Base-by-base conservation (phyloP, 2,113 vertebrate genomes). In the Saguinus imperator region DNA sequence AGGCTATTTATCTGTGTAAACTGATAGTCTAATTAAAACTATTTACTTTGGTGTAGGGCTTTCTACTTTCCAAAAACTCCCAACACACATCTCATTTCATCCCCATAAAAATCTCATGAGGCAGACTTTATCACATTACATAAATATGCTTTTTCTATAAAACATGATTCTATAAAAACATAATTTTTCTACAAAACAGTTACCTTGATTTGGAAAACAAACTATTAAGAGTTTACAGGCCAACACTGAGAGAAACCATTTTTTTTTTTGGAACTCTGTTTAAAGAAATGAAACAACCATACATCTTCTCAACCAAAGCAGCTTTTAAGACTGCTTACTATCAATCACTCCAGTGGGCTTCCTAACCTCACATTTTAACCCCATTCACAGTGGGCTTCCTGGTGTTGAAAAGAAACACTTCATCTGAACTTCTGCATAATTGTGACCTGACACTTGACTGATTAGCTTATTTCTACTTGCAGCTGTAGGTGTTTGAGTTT, bases 401-500 rank as follows among this genome's bases (percentile, higher is more conserved):
- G 13, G 3, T 32, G 14, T 29, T 68, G 50, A 90, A 92, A 91
- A 92, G 84, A 84, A 95, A 57, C 0, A 8, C 27, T 2, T n/a
- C 5, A 0, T 43, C 77, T 91, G 58, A 35, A 73, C 37, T 58
- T 57, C 70, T 77, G 32, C 16, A 82, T n/a, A n/a, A 77, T 35
- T 2, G 0, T 55, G 75, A 91, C 94, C 77, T 25, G 72, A 87
- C 75, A 89, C 55, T 91, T 87, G 64, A 89, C 70, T 66, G 89
- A 87, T 91, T 27, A 82, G 10, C 81, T 13, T 21, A 68, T 75
- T 89, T 93, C 79, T 77, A 68, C 61, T 66, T 92, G 84, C 70
- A 81, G 12, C 76, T 89, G 37, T 87, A 91, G 50, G 84, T 87
- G 58, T 92, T 91, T 92, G 81, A 16, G 50, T 90, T 97, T 85